phyloP scores from a whole-genome alignment of 1,140 invertebrate species.

The Camponotus vicinus region DNA sequence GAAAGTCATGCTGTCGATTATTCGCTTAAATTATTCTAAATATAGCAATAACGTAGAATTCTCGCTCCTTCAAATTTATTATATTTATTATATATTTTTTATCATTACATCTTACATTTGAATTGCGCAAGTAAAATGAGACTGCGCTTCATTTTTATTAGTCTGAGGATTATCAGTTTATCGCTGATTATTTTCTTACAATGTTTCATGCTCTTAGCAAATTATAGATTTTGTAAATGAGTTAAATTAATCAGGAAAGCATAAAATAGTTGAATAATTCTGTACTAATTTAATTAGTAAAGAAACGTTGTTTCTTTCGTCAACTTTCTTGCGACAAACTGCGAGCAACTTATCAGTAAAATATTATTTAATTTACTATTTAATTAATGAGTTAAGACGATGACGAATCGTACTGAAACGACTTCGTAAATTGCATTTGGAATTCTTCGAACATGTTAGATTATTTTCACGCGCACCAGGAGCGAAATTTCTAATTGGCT shows the following conservation, averaged over 20 bases:
- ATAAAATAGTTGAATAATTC: conserved; percentile 32
- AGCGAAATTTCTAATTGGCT: conserved; percentile 38
- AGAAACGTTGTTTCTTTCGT: conserved; percentile 35
- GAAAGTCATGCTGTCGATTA: conserved; percentile 50
- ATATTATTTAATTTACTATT: conserved; percentile 43
- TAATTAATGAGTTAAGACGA: conserved; percentile 38
- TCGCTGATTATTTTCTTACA: conserved; percentile 20
- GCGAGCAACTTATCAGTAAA: conserved; percentile 26
- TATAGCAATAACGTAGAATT: conserved; percentile 38
- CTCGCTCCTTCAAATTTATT: background rate
- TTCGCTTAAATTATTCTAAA: conserved; percentile 18
- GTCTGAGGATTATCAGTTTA: background rate
- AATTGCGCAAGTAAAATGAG: background rate
- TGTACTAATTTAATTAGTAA: conserved; percentile 25
- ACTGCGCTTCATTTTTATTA: background rate
- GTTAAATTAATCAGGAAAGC: conserved; percentile 36
- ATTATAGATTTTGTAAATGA: conserved; percentile 21
- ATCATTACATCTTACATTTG: background rate
- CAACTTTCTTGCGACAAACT: conserved; percentile 17
- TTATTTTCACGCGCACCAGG: background rate
- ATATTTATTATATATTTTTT: background rate
- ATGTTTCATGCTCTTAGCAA: background rate
- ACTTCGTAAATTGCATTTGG: conserved; percentile 23
- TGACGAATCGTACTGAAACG: conserved; percentile 13
- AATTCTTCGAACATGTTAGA: background rate